Percentiles rank a stretch among this genome's conserved stretches.
phyloP scores from a whole-genome alignment of 2,113 vertebrate genomes.

The Sorex araneus region DNA sequence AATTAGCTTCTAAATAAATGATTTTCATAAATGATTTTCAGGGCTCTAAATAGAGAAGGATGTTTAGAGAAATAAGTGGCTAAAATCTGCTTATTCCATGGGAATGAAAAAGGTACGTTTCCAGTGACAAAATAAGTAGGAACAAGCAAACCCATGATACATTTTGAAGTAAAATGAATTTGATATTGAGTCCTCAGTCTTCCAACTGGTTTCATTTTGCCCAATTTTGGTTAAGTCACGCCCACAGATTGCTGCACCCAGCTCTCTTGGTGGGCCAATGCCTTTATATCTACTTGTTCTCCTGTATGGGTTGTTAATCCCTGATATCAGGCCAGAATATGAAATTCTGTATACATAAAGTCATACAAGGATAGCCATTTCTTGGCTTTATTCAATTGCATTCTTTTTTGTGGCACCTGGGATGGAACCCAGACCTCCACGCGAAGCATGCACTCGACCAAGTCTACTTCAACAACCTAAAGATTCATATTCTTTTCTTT shows the following conservation, averaged over 20 bases:
- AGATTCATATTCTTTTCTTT: too few relatives aligned
- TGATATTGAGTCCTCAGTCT: neutral
- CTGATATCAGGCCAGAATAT: slow-evolving; percentile 28
- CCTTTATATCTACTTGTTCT: neutral
- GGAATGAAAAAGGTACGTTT: neutral
- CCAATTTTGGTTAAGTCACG: slow-evolving; percentile 8
- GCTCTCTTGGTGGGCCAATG: neutral
- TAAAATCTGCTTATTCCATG: slow-evolving; percentile 31
- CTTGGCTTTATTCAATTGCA: too few relatives aligned
- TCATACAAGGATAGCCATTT: neutral
- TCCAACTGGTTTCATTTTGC: neutral
- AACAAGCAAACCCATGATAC: slow-evolving; percentile 42
- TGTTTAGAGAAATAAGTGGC: slow-evolving; percentile 19
- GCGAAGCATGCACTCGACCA: too few relatives aligned
- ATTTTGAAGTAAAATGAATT: slow-evolving; percentile 47
- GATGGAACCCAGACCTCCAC: too few relatives aligned
- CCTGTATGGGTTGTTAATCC: neutral
- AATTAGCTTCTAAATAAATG: neutral
- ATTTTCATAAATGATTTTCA: neutral
- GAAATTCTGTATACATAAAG: neutral
- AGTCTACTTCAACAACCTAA: too few relatives aligned
- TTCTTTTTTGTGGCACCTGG: too few relatives aligned
- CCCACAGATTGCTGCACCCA: neutral
- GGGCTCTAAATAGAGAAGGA: neutral
- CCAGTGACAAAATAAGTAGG: slow-evolving; percentile 11